Evolutionary conservation across 2,888 invertebrate species (phyloP).

Genomic region (Leptopilina syphax): DNA sequence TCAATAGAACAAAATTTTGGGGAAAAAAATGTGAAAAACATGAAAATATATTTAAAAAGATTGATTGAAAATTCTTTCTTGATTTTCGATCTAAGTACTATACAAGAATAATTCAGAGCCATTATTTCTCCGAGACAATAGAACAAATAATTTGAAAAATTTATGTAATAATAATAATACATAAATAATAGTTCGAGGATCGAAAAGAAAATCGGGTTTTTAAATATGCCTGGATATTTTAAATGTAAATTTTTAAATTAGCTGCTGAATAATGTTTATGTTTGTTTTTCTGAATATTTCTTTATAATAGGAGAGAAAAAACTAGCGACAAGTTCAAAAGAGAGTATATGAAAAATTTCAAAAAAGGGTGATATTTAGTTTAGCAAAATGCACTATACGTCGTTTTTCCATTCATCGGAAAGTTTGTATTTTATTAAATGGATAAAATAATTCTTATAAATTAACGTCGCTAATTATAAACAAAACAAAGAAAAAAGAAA

Average conservation of each 20-base stretch:
- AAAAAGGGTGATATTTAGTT: slow-evolving; percentile 32
- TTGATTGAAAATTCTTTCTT: neutral
- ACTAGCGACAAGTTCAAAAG: slow-evolving; percentile 18
- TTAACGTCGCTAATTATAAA: slow-evolving; percentile 23
- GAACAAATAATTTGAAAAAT: neutral
- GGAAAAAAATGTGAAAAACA: neutral
- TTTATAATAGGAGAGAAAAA: slow-evolving; percentile 6
- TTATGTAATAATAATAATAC: slow-evolving; percentile 18
- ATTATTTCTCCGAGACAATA: neutral
- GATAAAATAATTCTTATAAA: slow-evolving; percentile 48
- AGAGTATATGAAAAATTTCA: slow-evolving; percentile 18
- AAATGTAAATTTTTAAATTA: slow-evolving; percentile 49
- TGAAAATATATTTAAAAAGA: neutral
- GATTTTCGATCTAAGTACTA: slow-evolving; percentile 4
- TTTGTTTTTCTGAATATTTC: slow-evolving; percentile 31
- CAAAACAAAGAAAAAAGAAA: slow-evolving; percentile 32
- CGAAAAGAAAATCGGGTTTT: neutral
- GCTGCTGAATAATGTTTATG: slow-evolving; percentile 39
- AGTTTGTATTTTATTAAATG: slow-evolving; percentile 40
- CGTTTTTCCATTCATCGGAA: slow-evolving; percentile 36
- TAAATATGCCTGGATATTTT: slow-evolving; percentile 3
- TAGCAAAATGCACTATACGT: slow-evolving; percentile 26
- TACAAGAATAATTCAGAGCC: neutral
- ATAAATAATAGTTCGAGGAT: neutral
- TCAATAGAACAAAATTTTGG: too few species aligned